phyloP scores from a whole-genome alignment of 2,113 vertebrate species.

The Harpagus bidentatus region DNA sequence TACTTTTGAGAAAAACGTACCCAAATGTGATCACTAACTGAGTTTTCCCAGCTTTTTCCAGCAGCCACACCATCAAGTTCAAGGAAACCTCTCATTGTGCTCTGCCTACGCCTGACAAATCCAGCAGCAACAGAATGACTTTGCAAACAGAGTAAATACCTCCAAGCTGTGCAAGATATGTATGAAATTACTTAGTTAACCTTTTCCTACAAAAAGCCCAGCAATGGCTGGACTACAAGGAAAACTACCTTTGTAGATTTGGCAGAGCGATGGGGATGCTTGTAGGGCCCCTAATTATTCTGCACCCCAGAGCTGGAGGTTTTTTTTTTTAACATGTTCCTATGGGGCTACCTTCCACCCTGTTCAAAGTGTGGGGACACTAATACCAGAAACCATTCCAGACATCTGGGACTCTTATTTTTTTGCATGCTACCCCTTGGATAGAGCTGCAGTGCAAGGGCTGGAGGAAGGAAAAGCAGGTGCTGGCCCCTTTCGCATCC shows the following conservation, averaged over 20 bases:
- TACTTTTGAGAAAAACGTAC: background rate
- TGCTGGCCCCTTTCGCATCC: background rate
- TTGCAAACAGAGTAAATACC: background rate
- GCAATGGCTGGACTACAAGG: background rate
- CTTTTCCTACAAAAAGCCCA: background rate
- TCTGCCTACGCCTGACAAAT: background rate
- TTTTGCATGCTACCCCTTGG: background rate
- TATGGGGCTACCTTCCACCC: background rate
- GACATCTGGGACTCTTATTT: background rate
- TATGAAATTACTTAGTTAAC: background rate
- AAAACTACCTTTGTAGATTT: background rate
- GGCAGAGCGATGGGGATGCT: background rate
- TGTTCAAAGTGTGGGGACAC: background rate
- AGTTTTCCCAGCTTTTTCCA: background rate
- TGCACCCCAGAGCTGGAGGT: background rate
- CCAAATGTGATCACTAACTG: background rate
- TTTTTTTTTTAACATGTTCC: background rate
- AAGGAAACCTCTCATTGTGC: background rate
- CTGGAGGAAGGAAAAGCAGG: background rate
- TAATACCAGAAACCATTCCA: background rate
- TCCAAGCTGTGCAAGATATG: background rate
- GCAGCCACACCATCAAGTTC: background rate
- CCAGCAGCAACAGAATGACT: background rate
- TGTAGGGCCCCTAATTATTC: background rate
- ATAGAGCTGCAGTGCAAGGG: background rate